Evolutionary conservation across 2,113 vertebrate species (phyloP).

Genomic region (Onychostoma macrolepis): DNA sequence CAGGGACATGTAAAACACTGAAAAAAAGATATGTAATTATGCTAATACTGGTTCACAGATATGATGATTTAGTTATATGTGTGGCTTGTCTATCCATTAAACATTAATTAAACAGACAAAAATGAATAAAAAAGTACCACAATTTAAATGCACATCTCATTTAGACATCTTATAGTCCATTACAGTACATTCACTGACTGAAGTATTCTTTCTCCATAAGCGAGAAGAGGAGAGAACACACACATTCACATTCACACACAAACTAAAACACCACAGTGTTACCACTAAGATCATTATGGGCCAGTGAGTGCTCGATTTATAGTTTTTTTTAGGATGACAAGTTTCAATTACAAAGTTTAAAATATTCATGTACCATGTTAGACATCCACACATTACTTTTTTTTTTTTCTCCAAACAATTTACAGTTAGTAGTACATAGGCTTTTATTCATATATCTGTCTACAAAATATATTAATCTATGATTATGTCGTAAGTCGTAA

Average conservation of each 20-base stretch:
- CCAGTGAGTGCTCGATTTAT: conserved; percentile 65
- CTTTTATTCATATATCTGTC: conserved; percentile 55
- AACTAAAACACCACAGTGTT: conserved; percentile 24
- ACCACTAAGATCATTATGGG: conserved; percentile 21
- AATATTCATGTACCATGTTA: conserved; percentile 64
- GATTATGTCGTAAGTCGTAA: conserved; percentile 30
- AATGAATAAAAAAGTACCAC: conserved; percentile 62
- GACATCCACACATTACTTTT: conserved; percentile 51
- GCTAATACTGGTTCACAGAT: conserved; percentile 42
- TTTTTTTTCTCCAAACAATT: conserved; percentile 53
- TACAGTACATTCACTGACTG: conserved; percentile 64
- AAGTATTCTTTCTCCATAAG: conserved; percentile 51
- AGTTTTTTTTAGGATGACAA: conserved; percentile 52
- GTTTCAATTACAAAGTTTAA: conserved; percentile 39
- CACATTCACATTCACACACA: conserved; percentile 13
- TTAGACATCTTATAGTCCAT: conserved; percentile 61
- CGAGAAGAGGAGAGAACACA: conserved; percentile 42
- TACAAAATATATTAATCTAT: conserved; percentile 53
- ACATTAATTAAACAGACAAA: conserved; percentile 59
- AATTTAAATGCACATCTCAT: conserved; percentile 63
- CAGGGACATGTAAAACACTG: conserved; percentile 53
- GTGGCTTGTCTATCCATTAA: conserved; percentile 56
- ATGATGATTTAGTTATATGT: conserved; percentile 55
- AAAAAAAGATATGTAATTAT: conserved; percentile 51
- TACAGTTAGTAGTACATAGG: conserved; percentile 57